Evolutionary conservation across 2,888 invertebrate species (phyloP), one percentile per base, ranked within the genome.

Genomic region (Phengaris arion): DNA sequence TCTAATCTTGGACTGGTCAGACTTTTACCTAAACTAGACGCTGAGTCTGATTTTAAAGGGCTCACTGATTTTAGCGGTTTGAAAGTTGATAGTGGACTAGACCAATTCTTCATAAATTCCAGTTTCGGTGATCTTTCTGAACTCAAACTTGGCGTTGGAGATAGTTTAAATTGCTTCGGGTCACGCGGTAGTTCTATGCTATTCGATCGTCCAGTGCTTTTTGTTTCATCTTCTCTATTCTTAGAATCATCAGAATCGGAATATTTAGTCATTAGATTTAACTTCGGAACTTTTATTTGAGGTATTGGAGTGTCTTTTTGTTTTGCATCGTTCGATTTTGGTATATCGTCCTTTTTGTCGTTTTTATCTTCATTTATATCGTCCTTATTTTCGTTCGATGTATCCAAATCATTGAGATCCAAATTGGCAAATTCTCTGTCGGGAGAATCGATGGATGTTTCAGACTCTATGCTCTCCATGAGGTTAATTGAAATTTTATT

Each of bases 381-480:
- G 75, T 76, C 79, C 13, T 81, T 79, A 76, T 83, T 84, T 68
- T 87, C 89, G 74, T 92, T 89, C 64, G 87, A 88, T 69, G 90
- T 89, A 77, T 92, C 91, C 0, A 93, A 81, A 72, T 92, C 92
- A 77, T 93, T 92, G 0, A 94, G 83, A 79, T 93, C 93, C 76
- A 93, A 79, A 78, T 91, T 90, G 0, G 91, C 92, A 59, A 92
- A 92, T 80, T 93, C 94, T 79, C 87, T 86, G 57, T 93, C 94
- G 0, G 93, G 93, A 0, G 94, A 94, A 80, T 93, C 94, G 74
- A 93, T 90, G 0, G 94, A 94, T 0, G 94, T 91, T 84, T 94
- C 94, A 0, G 94, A 94, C 84, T 94, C 94, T 72, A 94, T 93
- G 76, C 93, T 94, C 78, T 94, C 94, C 94, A 94, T 94, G 10